Conservation (phyloP, 2,113 vertebrate genomes). For the Laterallus jamaicensis region DNA sequence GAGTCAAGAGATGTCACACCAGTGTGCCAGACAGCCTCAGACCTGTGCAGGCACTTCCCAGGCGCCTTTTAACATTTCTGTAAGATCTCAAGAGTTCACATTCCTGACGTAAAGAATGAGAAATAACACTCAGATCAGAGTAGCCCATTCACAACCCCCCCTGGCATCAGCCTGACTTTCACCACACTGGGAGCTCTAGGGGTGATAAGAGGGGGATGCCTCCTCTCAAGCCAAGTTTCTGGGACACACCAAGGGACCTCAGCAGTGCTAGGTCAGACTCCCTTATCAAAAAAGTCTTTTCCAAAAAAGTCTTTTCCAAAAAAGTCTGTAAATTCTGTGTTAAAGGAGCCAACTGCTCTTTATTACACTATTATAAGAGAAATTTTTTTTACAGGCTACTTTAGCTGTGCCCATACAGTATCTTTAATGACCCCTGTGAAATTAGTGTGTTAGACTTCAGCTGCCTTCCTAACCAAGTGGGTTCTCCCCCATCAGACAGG, state of each 20-base stretch:
- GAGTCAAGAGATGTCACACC: neutral
- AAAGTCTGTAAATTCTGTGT: neutral
- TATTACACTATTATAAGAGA: neutral
- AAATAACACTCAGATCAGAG: neutral
- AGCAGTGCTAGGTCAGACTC: too few relatives aligned
- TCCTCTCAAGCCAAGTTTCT: neutral
- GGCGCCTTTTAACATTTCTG: neutral
- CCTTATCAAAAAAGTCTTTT: too few relatives aligned
- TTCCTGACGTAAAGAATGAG: neutral
- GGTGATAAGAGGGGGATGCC: neutral
- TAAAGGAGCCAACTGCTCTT: neutral
- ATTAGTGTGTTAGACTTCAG: neutral
- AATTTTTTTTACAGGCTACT: neutral
- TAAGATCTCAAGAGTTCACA: neutral
- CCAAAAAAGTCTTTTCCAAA: neutral
- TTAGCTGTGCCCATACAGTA: neutral
- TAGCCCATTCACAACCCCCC: neutral
- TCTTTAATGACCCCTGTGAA: conserved; percentile 41
- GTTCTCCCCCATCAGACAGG: neutral
- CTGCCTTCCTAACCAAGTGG: neutral
- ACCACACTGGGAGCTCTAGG: neutral
- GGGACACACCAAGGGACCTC: neutral
- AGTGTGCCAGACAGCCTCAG: neutral
- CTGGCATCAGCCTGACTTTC: fast-evolving
- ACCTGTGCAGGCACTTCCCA: neutral